phyloP scores from a whole-genome alignment of 2,113 vertebrate genomes.

The Rattus rattus region DNA sequence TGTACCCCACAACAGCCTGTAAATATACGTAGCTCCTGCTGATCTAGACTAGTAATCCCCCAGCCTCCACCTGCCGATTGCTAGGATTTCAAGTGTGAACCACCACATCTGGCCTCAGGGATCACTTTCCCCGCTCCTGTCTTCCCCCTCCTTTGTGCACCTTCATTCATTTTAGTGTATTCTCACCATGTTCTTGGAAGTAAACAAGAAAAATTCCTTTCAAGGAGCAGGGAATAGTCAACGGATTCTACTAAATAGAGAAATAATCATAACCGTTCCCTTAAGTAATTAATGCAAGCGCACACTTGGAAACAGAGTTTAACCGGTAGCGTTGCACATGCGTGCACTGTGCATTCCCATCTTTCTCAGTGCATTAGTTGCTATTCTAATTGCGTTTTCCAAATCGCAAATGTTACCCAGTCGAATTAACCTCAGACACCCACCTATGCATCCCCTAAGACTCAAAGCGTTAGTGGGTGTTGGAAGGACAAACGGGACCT shows the following conservation, averaged over 20 bases:
- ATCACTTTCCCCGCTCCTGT: neutral
- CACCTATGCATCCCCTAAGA: neutral
- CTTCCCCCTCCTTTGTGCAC: neutral
- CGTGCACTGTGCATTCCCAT: neutral
- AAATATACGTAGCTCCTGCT: neutral
- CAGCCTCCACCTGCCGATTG: neutral
- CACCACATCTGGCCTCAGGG: neutral
- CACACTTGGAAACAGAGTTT: neutral
- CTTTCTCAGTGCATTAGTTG: neutral
- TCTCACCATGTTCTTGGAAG: neutral
- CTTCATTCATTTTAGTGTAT: conserved; percentile 17
- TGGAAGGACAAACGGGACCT: neutral
- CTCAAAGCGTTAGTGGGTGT: neutral
- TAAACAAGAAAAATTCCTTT: neutral
- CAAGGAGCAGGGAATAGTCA: neutral
- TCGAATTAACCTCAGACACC: neutral
- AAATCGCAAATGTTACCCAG: neutral
- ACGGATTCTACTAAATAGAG: neutral
- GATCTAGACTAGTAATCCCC: neutral
- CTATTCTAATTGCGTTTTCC: conserved; percentile 4
- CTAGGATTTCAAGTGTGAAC: neutral
- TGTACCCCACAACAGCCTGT: neutral
- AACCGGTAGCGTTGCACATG: neutral
- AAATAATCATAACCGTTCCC: neutral
- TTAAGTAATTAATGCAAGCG: neutral